Evolutionary conservation across 2,888 invertebrate genomes (phyloP), one percentile per base, ranked within the genome.

Genomic region (Lasius fuliginosus): DNA sequence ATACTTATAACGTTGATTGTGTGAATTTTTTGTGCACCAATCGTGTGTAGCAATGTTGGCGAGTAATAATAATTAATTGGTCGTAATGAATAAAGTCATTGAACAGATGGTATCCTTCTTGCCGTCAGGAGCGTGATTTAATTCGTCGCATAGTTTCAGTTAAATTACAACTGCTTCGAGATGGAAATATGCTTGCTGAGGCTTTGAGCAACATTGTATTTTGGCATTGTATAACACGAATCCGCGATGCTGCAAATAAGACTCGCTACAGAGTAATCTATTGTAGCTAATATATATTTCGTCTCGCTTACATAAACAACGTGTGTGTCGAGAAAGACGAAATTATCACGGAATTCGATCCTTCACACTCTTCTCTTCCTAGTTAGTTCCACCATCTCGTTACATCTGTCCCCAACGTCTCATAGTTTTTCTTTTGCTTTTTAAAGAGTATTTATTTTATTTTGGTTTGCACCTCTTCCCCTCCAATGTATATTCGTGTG

Each of bases 291-390:
- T 4, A 30, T 62, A 36, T 30, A n/a, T 15, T 33, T 56, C 23
- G 46, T 18, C 23, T 49, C 33, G n/a, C 46, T 81, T 36, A 36
- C 23, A 36, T 49, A 71, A 71, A 71, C 69, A 71, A 46, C 27
- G 3, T 60, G 23, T 12, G 73, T 23, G 23, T n/a, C 79, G 58
- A 33, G 76, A 68, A n/a, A 68, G 71, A 79, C 58, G 12, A 79
- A 79, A 79, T 79, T 79, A 71, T 58, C 42, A 42, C 12, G 58
- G 46, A 79, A 71, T 79, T 79, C 46, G 58, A 58, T 79, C 42
- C 33, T 79, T 53, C 40, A 4, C n/a, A 8, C 15, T 40, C 27
- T 69, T 36, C 36, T 60, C 58, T 33, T 23, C 42, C 15, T 76
- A 53, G 12, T 23, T 42, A 36, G 18, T 49, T 58, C 56, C 9